Evolutionary conservation across 1,140 invertebrate species (phyloP), one percentile per base, ranked within the genome.

Genomic region (Coenobita brevimanus): DNA sequence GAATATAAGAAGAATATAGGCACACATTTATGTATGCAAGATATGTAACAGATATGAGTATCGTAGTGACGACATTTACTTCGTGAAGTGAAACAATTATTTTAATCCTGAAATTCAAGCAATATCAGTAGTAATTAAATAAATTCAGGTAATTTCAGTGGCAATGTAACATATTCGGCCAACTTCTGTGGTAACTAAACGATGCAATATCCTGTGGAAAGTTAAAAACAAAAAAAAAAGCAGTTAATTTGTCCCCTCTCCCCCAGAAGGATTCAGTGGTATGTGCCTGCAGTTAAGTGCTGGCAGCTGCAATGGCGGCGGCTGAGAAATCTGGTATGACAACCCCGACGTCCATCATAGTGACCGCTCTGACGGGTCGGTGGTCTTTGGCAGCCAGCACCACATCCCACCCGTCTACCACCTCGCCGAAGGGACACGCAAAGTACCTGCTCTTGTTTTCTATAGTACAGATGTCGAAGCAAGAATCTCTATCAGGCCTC

Each of bases 361-460:
- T 80, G 41, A 87, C 84, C n/a, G 38, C 62, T 27, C 84, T 67
- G 17, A 87, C 64, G 0, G 84, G 84, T 41, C 43, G 50, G 64
- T 87, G 60, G 3, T 69, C 27, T 30, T 73, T 43, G 76, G 57
- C 54, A 27, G 64, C 78, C 43, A 41, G 1, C 1, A 87, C 67
- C 24, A 62, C 54, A 17, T 80, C 76, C 84, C 62, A 81, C 17
- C 84, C 84, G 4, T 15, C 60, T 21, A 81, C 76, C 30, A 87
- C 84, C 76, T 87, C 84, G 41, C 84, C 84, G 76, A 87, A 87
- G 64, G 84, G 84, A 54, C 84, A 87, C 21, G 84, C 84, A 24
- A 87, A 87, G 60, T 73, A 24, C 76, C 84, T 50, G 30, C 0
- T 24, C 0, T 30, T 24, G 46, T 87, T 87, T 33, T 80, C 78